These are phyloP conservation scores for Iphiclides podalirius DNA, from an alignment of 2,888 invertebrate species.

Conservation along the genomic window DNA sequence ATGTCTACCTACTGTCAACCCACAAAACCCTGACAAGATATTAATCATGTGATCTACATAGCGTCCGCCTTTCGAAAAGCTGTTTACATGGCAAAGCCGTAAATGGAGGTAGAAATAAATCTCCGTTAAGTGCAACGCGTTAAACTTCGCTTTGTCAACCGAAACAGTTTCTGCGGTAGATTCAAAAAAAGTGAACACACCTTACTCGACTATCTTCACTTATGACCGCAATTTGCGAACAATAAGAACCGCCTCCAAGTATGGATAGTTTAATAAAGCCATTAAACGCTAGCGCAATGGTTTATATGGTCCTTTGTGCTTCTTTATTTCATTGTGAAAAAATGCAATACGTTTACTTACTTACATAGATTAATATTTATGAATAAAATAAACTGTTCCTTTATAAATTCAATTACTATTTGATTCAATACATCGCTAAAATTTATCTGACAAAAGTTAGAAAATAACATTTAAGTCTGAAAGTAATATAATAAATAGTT, in stretches of 20 bases:
- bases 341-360: too few species aligned
- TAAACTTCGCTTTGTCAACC: conserved; percentile 3
- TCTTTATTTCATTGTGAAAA: not conserved
- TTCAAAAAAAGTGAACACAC: conserved; percentile 5
- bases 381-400: too few species aligned
- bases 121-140: not conserved
- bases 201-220: conserved; percentile 2
- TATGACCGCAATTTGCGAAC: conserved; percentile 17
- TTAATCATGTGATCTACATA: conserved; percentile 14
- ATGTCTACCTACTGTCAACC: conserved; percentile 17
- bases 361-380: too few species aligned
- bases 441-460: too few species aligned
- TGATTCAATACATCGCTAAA: too few species aligned
- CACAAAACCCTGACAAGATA: conserved; percentile 19
- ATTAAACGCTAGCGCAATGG: not conserved
- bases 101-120: conserved; percentile 13
- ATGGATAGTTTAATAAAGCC: conserved; percentile 11
- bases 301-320: not conserved
- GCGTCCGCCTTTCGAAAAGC: conserved; percentile 23
- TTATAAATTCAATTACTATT: too few species aligned
- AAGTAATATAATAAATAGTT: too few species aligned
- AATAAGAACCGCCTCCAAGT: conserved; percentile 7
- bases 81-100: conserved; percentile 9
- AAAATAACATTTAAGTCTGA: too few species aligned
- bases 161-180: not conserved